These are phyloP conservation scores for Meteorus sp. DNA, from an alignment of 1,140 invertebrate species.

Conservation along the genomic window DNA sequence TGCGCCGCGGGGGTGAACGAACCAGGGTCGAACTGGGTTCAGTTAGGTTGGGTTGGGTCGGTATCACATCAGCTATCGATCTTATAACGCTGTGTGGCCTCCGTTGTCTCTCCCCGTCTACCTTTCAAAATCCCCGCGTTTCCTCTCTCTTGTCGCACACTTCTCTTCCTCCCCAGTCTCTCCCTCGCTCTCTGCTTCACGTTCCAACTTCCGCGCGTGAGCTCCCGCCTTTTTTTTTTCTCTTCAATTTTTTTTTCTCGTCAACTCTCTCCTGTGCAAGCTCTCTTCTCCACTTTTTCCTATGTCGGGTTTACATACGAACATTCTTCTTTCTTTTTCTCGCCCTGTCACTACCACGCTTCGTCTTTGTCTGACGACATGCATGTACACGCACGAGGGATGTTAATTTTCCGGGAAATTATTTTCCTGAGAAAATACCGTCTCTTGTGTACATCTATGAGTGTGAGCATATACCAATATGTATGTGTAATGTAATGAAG, in stretches of 20 bases:
- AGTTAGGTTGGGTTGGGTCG: slow-evolving; percentile 36
- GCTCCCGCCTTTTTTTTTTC: slow-evolving; percentile 22
- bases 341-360: neutral
- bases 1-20: slow-evolving; percentile 57
- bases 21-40: slow-evolving; percentile 50
- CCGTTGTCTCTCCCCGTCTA: slow-evolving; percentile 32
- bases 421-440: slow-evolving; percentile 14
- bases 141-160: slow-evolving; percentile 10
- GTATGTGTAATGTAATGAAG: too few species aligned
- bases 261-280: slow-evolving; percentile 10
- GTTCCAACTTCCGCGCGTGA: slow-evolving; percentile 21
- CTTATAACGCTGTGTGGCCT: slow-evolving; percentile 35
- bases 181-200: slow-evolving; percentile 30
- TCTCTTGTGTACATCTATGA: neutral
- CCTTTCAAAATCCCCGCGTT: slow-evolving; percentile 19
- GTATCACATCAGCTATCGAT: slow-evolving; percentile 40
- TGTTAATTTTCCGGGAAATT: slow-evolving; percentile 30
- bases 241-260: slow-evolving; percentile 27
- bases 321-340: slow-evolving; percentile 7
- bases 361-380: slow-evolving; percentile 6
- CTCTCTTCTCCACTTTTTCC: slow-evolving; percentile 10
- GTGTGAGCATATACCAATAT: neutral
- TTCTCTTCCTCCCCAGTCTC: slow-evolving; percentile 4
- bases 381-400: slow-evolving; percentile 11
- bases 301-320: neutral